Evolutionary conservation across 2,797 vertebrate genomes (phyloP).

Genomic region (Harpagifer antarcticus): DNA sequence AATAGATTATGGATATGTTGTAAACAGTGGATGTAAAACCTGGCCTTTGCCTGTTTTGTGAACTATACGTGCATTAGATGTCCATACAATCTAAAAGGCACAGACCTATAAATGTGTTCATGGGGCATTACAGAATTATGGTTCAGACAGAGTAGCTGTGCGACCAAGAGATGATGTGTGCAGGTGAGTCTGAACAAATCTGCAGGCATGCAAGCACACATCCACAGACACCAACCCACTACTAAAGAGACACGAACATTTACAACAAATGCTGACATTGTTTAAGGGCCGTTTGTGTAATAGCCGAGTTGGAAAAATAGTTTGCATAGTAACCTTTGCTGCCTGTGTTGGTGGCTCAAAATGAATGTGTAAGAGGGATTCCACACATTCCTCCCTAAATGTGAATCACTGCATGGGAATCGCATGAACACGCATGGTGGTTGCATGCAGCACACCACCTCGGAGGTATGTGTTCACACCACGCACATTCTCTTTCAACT

Average conservation of each 20-base stretch:
- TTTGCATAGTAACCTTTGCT: slow-evolving; percentile 46
- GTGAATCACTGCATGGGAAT: slow-evolving; percentile 51
- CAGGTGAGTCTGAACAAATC: slow-evolving; percentile 46
- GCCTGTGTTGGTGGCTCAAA: slow-evolving; percentile 25
- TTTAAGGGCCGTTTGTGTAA: slow-evolving; percentile 51
- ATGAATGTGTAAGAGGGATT: slow-evolving; percentile 49
- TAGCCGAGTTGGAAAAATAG: slow-evolving; percentile 51
- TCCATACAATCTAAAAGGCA: not conserved
- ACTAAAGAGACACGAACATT: slow-evolving; percentile 4
- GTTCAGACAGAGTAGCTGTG: not conserved
- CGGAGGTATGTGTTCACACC: slow-evolving; percentile 55
- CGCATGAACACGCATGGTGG: slow-evolving; percentile 52
- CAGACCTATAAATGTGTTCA: not conserved
- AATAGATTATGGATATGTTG: slow-evolving; percentile 11
- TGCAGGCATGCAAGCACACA: slow-evolving; percentile 52
- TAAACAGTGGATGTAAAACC: slow-evolving; percentile 6
- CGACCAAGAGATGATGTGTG: slow-evolving; percentile 17
- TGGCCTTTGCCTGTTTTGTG: not conserved
- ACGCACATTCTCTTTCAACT: slow-evolving; percentile 67
- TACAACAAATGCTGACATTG: slow-evolving; percentile 39
- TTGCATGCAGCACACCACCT: slow-evolving; percentile 34
- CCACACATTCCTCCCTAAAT: slow-evolving; percentile 53
- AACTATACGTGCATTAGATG: slow-evolving; percentile 12
- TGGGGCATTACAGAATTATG: not conserved
- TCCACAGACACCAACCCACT: slow-evolving; percentile 43